These are phyloP conservation scores for Polydrusus tereticollis DNA, from an alignment of 2,888 invertebrate species.

Conservation along the genomic window DNA sequence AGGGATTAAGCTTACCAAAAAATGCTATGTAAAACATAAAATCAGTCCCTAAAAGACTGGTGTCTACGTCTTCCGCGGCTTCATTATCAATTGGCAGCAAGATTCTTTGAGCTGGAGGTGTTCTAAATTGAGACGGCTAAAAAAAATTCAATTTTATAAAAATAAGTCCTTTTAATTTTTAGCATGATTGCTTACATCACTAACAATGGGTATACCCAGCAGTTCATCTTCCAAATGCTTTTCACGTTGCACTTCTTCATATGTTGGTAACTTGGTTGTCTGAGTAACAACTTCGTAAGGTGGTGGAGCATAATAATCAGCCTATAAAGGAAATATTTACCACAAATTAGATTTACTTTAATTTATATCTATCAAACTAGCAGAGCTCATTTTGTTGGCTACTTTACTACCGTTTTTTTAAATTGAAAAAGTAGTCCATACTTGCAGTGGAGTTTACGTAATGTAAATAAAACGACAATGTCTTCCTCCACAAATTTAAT, in stretches of 20 bases:
- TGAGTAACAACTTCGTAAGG: constrained; percentile 87
- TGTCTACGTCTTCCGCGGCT: constrained; percentile 81
- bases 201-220: constrained; percentile 38
- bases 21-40: constrained; percentile 94
- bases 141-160: constrained; percentile 38
- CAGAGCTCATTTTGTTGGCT: too few relatives aligned
- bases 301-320: constrained; percentile 87
- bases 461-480: too few relatives aligned
- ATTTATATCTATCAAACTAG: too few relatives aligned
- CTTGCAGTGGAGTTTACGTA: too few relatives aligned
- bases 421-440: too few relatives aligned
- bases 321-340: too few relatives aligned
- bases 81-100: constrained; percentile 83
- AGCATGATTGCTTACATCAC: constrained; percentile 33
- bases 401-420: too few relatives aligned
- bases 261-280: constrained; percentile 85
- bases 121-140: constrained; percentile 58
- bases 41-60: constrained; percentile 89
- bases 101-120: constrained; percentile 61
- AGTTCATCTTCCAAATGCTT: constrained; percentile 76
- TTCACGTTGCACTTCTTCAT: constrained; percentile 92
- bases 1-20: constrained; percentile 79
- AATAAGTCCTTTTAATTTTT: too few relatives aligned
- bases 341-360: too few relatives aligned
- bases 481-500: too few relatives aligned